A percentile compares a stretch with the other conserved stretches of the same genome.
phyloP scores from a whole-genome alignment of 2,113 vertebrate species.

The Burhinus bistriatus region DNA sequence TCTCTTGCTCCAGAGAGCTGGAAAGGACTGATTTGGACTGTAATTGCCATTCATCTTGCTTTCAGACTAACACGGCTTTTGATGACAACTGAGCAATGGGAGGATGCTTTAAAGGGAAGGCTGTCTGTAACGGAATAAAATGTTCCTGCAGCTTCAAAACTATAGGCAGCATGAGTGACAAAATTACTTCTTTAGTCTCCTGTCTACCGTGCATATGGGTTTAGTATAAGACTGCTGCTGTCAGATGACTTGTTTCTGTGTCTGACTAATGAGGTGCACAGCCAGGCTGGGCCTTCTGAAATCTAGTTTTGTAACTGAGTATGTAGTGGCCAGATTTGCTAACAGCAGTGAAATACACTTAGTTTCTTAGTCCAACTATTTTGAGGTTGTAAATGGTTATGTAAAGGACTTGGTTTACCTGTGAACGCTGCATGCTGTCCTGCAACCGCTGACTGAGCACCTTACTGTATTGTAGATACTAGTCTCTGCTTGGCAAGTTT shows the following conservation, averaged over 20 bases:
- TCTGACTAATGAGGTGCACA: not conserved
- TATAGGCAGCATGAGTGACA: not conserved
- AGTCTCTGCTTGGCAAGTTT: not conserved
- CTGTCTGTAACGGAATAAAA: not conserved
- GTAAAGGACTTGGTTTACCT: not conserved
- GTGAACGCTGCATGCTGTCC: not conserved
- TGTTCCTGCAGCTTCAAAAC: not conserved
- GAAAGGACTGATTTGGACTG: not conserved
- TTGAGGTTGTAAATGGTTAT: not conserved
- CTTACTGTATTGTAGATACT: not conserved
- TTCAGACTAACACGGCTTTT: not conserved
- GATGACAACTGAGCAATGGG: not conserved
- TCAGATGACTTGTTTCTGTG: not conserved
- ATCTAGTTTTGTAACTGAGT: not conserved
- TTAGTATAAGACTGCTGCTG: not conserved
- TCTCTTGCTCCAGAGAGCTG: not conserved
- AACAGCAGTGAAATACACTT: not conserved
- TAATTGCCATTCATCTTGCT: not conserved
- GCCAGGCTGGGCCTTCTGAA: not conserved
- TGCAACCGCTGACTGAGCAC: not conserved
- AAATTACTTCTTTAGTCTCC: not conserved
- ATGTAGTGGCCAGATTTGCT: not conserved
- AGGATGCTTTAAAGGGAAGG: not conserved
- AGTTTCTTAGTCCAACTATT: not conserved
- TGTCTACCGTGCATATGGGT: not conserved